Percentiles rank a stretch among this genome's conserved stretches.
Evolutionary conservation across 2,888 invertebrate genomes (phyloP).

Genomic region (Cyrtodaria siliqua): DNA sequence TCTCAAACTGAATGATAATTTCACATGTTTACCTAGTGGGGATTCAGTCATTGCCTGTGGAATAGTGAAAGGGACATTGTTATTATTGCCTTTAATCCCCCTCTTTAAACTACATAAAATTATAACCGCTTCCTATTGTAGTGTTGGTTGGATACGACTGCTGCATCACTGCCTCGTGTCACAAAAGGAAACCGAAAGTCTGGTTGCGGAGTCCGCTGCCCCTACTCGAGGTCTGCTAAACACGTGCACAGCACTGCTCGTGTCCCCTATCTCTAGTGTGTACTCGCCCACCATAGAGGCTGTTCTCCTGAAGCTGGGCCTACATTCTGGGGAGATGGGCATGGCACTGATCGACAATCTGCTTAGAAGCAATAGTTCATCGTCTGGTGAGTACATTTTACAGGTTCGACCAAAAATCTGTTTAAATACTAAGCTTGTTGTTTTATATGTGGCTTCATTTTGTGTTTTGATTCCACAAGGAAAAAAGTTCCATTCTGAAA

Average conservation of each 20-base stretch:
- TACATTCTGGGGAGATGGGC: constrained; percentile 88
- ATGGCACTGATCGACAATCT: constrained; percentile 82
- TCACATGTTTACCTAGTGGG: too few species aligned
- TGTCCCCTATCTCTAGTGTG: constrained; percentile 90
- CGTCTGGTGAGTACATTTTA: too few species aligned
- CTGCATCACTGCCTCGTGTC: constrained; percentile 91
- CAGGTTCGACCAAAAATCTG: too few species aligned
- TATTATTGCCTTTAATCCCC: too few species aligned
- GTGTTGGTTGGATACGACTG: constrained; percentile 94
- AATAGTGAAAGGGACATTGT: too few species aligned
- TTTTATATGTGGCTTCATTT: too few species aligned
- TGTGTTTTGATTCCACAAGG: too few species aligned
- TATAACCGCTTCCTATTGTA: constrained; percentile 79
- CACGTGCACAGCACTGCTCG: constrained; percentile 91
- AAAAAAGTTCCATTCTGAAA: too few species aligned
- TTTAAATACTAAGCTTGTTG: too few species aligned
- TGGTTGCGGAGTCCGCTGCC: constrained; percentile 88
- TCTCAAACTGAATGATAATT: too few species aligned
- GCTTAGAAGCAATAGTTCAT: constrained; percentile 68
- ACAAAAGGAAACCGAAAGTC: constrained; percentile 71
- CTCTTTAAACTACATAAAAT: too few species aligned
- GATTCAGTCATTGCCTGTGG: too few species aligned
- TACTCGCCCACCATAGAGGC: constrained; percentile 90
- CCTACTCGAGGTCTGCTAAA: constrained; percentile 90
- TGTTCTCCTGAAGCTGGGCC: constrained; percentile 90